These are phyloP conservation scores for Lampris incognitus DNA, from an alignment of 2,113 vertebrate genomes.

Conservation along the genomic window DNA sequence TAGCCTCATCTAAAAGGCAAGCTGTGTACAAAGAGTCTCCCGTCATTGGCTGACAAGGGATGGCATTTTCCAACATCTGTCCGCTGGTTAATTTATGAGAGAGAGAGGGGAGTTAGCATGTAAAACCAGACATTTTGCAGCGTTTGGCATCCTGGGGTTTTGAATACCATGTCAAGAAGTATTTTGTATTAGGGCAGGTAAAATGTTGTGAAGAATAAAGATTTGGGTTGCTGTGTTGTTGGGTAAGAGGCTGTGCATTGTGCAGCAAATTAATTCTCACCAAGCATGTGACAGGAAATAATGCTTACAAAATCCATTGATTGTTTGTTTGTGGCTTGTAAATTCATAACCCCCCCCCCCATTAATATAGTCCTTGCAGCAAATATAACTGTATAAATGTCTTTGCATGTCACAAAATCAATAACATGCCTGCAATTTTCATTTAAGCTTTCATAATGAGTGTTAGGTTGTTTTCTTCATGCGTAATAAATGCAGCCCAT, in stretches of 20 bases:
- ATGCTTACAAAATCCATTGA: too few species aligned
- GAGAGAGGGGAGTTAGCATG: not conserved
- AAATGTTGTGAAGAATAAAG: not conserved
- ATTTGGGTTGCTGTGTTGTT: not conserved
- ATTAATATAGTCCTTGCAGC: too few species aligned
- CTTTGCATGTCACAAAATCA: not conserved
- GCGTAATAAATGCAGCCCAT: slow-evolving; percentile 9
- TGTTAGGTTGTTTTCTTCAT: slow-evolving; percentile 25
- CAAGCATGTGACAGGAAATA: too few species aligned
- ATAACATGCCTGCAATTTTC: slow-evolving; percentile 13
- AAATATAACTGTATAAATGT: too few species aligned
- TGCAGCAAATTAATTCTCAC: not conserved
- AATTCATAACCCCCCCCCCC: too few species aligned
- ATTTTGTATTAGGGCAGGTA: not conserved
- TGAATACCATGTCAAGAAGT: not conserved
- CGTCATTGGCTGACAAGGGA: slow-evolving; percentile 20
- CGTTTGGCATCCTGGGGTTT: not conserved
- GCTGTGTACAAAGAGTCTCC: slow-evolving; percentile 26
- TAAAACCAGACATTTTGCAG: not conserved
- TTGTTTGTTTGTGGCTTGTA: too few species aligned
- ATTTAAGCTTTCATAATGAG: slow-evolving; percentile 30
- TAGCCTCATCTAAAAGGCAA: slow-evolving; percentile 23
- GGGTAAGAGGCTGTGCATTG: not conserved
- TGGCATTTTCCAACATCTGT: slow-evolving; percentile 5
- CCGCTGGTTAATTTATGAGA: slow-evolving; percentile 15